Percentiles rank a stretch among this genome's conserved stretches.
Evolutionary conservation across 2,797 vertebrate genomes (phyloP).

Genomic region (Epinephelus malabaricus): DNA sequence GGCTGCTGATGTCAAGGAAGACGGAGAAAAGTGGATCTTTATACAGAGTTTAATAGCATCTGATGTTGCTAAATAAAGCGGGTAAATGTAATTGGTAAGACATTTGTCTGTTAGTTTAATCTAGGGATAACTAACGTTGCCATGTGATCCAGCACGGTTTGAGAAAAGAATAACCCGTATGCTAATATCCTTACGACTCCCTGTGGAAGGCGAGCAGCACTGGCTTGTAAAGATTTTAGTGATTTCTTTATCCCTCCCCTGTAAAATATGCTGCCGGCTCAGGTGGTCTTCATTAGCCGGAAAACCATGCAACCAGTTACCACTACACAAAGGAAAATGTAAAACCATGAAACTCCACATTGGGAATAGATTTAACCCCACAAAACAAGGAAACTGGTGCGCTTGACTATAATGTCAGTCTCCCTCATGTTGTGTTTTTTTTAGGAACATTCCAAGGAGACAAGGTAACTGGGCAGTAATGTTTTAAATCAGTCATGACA

Average conservation of each 20-base stretch:
- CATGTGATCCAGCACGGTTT: slow-evolving; percentile 25
- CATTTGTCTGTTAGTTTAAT: slow-evolving; percentile 50
- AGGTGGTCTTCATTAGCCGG: slow-evolving; percentile 86
- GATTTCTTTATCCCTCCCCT: slow-evolving; percentile 77
- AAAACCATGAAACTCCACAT: slow-evolving; percentile 65
- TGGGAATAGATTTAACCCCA: slow-evolving; percentile 69
- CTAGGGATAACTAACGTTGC: slow-evolving; percentile 25
- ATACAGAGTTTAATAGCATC: slow-evolving; percentile 10
- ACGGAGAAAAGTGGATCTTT: slow-evolving; percentile 17
- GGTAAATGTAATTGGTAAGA: slow-evolving; percentile 8
- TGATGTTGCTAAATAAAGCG: slow-evolving; percentile 24
- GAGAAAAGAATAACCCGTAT: slow-evolving; percentile 52
- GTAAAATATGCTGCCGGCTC: slow-evolving; percentile 81
- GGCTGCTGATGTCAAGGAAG: slow-evolving; percentile 49
- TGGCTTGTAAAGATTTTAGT: slow-evolving; percentile 82
- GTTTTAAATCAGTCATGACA: slow-evolving; percentile 79
- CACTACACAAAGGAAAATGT: slow-evolving; percentile 69
- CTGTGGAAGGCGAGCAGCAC: slow-evolving; percentile 64
- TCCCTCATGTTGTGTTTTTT: slow-evolving; percentile 55
- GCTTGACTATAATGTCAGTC: slow-evolving; percentile 40
- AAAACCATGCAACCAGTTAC: slow-evolving; percentile 73
- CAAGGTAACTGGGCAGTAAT: slow-evolving; percentile 71
- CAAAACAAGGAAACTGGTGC: slow-evolving; percentile 50
- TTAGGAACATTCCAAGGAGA: slow-evolving; percentile 72
- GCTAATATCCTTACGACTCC: slow-evolving; percentile 62